Conservation (phyloP, 1,140 invertebrate genomes). For the Drosophila pectinifera region DNA sequence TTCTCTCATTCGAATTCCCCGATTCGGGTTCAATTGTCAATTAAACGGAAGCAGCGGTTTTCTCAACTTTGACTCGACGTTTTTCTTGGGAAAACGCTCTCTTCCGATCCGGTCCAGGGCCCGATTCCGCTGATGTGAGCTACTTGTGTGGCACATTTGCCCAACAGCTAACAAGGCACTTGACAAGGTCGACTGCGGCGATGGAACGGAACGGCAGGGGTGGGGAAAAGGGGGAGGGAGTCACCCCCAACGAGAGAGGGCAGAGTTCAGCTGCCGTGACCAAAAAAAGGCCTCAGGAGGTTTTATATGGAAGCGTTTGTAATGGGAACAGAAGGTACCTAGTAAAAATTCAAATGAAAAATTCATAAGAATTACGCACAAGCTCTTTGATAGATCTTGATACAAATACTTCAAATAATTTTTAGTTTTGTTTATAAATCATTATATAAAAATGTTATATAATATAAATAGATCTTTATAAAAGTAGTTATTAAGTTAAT, state of each 20-base stretch:
- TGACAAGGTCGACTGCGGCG: constrained; percentile 46
- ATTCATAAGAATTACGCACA: neutral
- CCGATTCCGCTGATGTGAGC: constrained; percentile 82
- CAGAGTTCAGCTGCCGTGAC: constrained; percentile 62
- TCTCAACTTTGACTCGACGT: constrained; percentile 66
- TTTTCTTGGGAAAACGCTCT: constrained; percentile 60
- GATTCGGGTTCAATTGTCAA: constrained; percentile 75
- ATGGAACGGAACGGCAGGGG: neutral
- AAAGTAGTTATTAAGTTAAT: too few relatives aligned
- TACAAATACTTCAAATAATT: too few relatives aligned
- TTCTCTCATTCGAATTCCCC: constrained; percentile 15
- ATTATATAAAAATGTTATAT: too few relatives aligned
- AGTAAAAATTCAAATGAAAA: neutral
- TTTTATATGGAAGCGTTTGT: neutral
- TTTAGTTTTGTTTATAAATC: too few relatives aligned
- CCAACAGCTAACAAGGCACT: constrained; percentile 70
- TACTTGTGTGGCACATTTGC: constrained; percentile 83
- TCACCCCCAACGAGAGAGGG: constrained; percentile 65
- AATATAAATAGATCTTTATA: too few relatives aligned
- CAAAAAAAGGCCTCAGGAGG: constrained; percentile 28
- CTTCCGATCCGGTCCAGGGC: constrained; percentile 15
- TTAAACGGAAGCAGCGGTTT: constrained; percentile 73
- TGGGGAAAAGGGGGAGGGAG: constrained; percentile 17
- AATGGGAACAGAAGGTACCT: neutral
- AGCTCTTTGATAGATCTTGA: neutral